Evolutionary conservation across 2,797 vertebrate species (phyloP).

Genomic region (Phrynocephalus vlangalii): DNA sequence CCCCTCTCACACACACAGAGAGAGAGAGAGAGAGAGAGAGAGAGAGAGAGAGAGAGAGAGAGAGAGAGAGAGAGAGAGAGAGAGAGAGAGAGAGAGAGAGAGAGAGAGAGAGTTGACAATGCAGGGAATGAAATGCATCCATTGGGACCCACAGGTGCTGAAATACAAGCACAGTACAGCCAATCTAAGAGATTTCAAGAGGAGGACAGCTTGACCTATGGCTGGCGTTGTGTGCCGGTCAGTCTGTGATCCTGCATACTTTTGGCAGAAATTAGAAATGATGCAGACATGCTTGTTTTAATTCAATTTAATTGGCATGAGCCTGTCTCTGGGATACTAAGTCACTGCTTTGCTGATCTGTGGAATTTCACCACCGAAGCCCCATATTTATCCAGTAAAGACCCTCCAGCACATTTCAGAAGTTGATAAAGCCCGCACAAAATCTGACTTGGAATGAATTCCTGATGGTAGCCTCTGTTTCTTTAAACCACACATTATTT

Average conservation of each 20-base stretch:
- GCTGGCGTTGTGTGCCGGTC: not conserved
- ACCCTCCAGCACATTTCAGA: constrained; percentile 29
- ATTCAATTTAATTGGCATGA: constrained; percentile 36
- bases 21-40: too few relatives aligned
- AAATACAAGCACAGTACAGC: not conserved
- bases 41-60: too few relatives aligned
- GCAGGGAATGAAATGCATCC: not conserved
- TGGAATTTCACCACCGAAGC: constrained; percentile 27
- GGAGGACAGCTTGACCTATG: not conserved
- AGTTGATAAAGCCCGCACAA: constrained; percentile 14
- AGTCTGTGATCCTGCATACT: not conserved
- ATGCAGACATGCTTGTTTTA: not conserved
- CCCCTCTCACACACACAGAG: too few relatives aligned
- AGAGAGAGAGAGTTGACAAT: not conserved
- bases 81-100: too few relatives aligned
- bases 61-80: too few relatives aligned
- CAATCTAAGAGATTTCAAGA: not conserved
- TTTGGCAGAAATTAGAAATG: not conserved
- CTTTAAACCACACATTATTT: constrained; percentile 12
- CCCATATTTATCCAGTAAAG: constrained; percentile 10
- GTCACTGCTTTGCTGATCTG: constrained; percentile 38
- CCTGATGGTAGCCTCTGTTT: not conserved
- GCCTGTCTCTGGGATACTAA: constrained; percentile 42
- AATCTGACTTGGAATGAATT: not conserved
- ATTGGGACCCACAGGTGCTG: not conserved